A percentile compares a stretch with the other conserved stretches of the same genome.
Conservation (phyloP, 2,113 vertebrate genomes). For the Apeltes quadracus region DNA sequence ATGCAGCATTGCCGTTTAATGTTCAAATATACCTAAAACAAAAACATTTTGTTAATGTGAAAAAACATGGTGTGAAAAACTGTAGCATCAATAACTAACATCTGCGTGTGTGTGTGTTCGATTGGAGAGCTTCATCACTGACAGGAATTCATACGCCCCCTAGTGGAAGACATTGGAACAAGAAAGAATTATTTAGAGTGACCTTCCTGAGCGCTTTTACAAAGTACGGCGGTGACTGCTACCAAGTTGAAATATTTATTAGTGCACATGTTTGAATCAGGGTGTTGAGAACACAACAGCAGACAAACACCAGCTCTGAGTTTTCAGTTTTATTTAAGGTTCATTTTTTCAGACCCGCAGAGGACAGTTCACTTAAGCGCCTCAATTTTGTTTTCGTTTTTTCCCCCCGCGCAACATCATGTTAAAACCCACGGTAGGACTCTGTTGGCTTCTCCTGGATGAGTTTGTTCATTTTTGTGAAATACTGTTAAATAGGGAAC, state of each 20-base stretch:
- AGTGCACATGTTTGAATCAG: constrained; percentile 9
- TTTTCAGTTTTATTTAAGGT: constrained; percentile 99
- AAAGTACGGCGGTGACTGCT: constrained; percentile 1
- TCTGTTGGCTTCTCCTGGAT: constrained; percentile 79
- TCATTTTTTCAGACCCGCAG: constrained; percentile 97
- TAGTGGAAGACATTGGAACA: constrained; percentile 51
- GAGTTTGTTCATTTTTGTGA: constrained; percentile 89
- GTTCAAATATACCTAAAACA: background rate
- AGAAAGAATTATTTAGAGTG: background rate
- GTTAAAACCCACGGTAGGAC: constrained; percentile 79
- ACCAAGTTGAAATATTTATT: constrained; percentile 10
- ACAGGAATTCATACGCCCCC: constrained; percentile 48
- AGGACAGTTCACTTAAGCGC: constrained; percentile 94
- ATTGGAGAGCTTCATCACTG: constrained; percentile 63
- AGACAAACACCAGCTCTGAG: constrained; percentile 83
- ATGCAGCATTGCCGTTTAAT: background rate
- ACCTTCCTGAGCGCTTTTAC: constrained; percentile 4
- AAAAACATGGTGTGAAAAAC: background rate
- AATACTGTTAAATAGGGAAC: constrained; percentile 88
- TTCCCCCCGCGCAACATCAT: constrained; percentile 69
- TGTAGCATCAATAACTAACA: constrained; percentile 30
- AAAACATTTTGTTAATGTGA: background rate
- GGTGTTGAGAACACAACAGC: constrained; percentile 45
- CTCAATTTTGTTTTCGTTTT: constrained; percentile 73
- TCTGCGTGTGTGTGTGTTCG: constrained; percentile 44